Evolutionary conservation across 2,797 vertebrate species (phyloP).

Genomic region (Gallinago solitaria): DNA sequence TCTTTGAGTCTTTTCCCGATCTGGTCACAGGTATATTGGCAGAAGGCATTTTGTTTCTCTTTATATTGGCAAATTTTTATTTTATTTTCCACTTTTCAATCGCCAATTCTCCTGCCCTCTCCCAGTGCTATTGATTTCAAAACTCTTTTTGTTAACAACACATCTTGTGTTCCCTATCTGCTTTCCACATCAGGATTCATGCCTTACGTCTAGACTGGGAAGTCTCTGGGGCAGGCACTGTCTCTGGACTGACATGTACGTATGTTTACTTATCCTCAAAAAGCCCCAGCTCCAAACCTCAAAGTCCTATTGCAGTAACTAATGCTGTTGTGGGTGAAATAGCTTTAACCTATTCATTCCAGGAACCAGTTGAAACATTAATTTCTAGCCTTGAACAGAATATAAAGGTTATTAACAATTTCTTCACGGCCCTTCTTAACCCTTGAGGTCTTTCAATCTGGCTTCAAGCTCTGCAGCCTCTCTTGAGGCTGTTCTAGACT

Average conservation of each 20-base stretch:
- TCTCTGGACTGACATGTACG: background rate
- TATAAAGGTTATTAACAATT: background rate
- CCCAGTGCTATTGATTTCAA: background rate
- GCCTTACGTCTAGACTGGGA: constrained; percentile 3
- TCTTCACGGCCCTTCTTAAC: background rate
- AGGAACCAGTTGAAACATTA: background rate
- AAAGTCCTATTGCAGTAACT: background rate
- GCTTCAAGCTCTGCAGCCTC: background rate
- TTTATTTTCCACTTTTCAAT: background rate
- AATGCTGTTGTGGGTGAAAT: background rate
- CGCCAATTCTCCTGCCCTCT: background rate
- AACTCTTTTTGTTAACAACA: background rate
- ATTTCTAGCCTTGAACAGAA: background rate
- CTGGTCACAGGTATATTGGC: background rate
- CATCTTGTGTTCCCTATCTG: background rate
- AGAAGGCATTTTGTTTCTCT: background rate
- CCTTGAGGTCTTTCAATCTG: background rate
- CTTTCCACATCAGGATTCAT: background rate
- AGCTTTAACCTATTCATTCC: background rate
- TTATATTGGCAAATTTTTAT: background rate
- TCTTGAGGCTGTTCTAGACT: background rate
- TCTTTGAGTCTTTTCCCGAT: background rate
- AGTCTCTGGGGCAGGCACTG: background rate
- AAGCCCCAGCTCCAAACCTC: background rate
- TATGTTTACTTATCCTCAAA: background rate